Evolutionary conservation across 2,888 invertebrate species (phyloP).

Genomic region (Acleris sparsana): DNA sequence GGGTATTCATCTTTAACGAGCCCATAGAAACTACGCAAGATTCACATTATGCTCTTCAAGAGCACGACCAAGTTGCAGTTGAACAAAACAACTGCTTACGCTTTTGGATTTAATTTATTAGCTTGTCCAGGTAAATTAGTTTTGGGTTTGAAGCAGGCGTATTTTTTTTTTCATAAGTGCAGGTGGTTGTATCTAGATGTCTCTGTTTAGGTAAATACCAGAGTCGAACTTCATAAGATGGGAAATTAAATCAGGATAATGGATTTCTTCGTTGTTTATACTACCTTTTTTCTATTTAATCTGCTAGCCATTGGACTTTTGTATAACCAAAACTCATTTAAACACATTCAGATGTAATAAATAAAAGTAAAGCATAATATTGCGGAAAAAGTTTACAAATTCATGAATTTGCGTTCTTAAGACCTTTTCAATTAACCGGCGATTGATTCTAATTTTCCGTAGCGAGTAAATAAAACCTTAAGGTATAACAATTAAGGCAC

Average conservation of each 20-base stretch:
- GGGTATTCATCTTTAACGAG: slow-evolving; percentile 50
- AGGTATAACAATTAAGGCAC: neutral
- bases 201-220: neutral
- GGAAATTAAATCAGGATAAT: neutral
- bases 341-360: too few relatives aligned
- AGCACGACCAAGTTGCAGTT: slow-evolving; percentile 13
- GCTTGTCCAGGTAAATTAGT: slow-evolving; percentile 2
- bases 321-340: too few relatives aligned
- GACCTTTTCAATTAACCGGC: too few relatives aligned
- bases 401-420: too few relatives aligned
- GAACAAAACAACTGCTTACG: slow-evolving; percentile 2
- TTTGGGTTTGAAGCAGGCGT: slow-evolving; percentile 43
- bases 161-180: slow-evolving; percentile 58
- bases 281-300: too few relatives aligned
- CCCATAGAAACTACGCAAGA: slow-evolving; percentile 41
- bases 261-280: too few relatives aligned
- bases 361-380: too few relatives aligned
- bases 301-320: too few relatives aligned
- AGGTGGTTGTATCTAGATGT: slow-evolving; percentile 46
- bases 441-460: too few relatives aligned
- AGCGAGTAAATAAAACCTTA: too few relatives aligned
- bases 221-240: neutral
- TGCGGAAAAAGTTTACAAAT: too few relatives aligned
- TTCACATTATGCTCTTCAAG: slow-evolving; percentile 29
- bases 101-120: slow-evolving; percentile 1